Conservation (phyloP, 2,113 vertebrate species). For the Sporophila hypoxantha region DNA sequence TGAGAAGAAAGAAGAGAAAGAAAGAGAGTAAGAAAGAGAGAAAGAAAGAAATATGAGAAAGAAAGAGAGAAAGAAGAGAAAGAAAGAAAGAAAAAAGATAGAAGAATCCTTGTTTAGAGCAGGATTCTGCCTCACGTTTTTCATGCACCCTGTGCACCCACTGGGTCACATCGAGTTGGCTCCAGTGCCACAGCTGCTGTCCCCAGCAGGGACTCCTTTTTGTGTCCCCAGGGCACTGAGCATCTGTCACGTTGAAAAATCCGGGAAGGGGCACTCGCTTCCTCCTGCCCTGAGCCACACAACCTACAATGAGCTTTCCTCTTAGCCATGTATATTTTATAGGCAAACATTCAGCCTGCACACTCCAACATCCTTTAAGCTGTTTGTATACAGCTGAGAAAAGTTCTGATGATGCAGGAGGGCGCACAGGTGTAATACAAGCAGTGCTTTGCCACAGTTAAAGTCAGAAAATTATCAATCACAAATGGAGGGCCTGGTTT, state of each 20-base stretch:
- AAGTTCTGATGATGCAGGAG: not conserved
- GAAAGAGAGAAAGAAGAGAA: too few species aligned
- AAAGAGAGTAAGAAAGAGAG: too few species aligned
- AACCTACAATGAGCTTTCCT: not conserved
- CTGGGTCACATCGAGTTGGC: too few species aligned
- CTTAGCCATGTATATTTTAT: not conserved
- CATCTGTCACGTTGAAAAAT: not conserved
- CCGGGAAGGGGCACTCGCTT: rapidly evolving
- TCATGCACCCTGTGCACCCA: not conserved
- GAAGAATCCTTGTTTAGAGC: not conserved
- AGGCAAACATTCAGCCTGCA: not conserved
- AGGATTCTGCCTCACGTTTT: not conserved
- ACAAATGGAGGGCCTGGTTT: not conserved
- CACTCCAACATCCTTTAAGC: not conserved
- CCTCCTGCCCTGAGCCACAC: not conserved
- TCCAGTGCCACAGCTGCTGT: not conserved
- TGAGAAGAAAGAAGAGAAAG: too few species aligned
- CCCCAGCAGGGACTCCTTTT: not conserved
- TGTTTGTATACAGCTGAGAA: not conserved
- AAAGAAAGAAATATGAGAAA: too few species aligned
- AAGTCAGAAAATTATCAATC: not conserved
- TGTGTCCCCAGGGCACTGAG: not conserved
- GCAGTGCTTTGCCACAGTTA: not conserved
- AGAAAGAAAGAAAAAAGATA: too few species aligned
- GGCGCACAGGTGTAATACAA: not conserved